A percentile compares a stretch with the other conserved stretches of the same genome.
These are phyloP conservation scores for Notolabrus celidotus DNA, from an alignment of 2,797 vertebrate species.

Conservation along the genomic window DNA sequence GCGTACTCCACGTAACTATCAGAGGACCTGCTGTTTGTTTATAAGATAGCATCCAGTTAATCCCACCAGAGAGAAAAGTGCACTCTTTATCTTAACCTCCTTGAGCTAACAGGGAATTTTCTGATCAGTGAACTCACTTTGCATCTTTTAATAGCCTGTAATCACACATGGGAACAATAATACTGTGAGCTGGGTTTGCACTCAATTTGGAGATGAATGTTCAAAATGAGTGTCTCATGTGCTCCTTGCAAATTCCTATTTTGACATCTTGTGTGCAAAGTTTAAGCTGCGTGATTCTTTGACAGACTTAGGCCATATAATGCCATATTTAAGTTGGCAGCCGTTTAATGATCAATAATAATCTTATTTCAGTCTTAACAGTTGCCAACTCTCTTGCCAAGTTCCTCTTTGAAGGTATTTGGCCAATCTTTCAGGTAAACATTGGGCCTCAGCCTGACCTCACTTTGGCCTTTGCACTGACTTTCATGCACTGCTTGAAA, in stretches of 20 bases:
- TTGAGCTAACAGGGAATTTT: neutral
- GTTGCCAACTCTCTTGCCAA: neutral
- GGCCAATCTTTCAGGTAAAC: neutral
- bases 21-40: constrained; percentile 23
- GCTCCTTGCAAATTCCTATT: no score
- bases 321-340: neutral
- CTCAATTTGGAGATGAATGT: no score
- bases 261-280: neutral
- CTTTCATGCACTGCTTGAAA: neutral
- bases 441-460: constrained; percentile 7
- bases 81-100: neutral
- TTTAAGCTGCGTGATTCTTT: neutral
- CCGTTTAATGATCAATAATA: neutral
- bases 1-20: neutral
- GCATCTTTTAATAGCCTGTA: neutral
- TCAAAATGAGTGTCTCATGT: no score
- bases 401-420: neutral
- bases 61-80: neutral
- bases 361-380: neutral
- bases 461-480: constrained; percentile 5
- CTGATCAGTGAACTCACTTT: neutral
- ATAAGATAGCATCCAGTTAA: neutral
- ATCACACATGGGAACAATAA: neutral
- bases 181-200: constrained; percentile 1
- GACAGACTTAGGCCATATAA: neutral